Evolutionary conservation across 2,113 vertebrate species (phyloP), one percentile per base, ranked within the genome.

Genomic region (Oreochromis tanganicae): DNA sequence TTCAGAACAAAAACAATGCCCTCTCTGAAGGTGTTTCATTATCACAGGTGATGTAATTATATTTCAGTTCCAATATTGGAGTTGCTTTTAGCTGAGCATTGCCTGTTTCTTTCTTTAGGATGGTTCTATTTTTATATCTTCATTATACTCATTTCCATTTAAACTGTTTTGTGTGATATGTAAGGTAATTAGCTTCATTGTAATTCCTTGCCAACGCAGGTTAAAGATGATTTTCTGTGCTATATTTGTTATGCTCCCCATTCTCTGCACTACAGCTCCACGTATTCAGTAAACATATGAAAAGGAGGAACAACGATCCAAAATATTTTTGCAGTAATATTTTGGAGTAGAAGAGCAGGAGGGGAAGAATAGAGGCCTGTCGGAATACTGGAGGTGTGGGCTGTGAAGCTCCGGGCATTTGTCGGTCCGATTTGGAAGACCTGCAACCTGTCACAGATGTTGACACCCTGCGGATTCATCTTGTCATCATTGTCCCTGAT

Each of bases 401-500:
- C 12, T 79, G 34, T 46, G n/a, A 85, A 86, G 71, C 66, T 57
- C 14, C 38, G 81, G 80, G 82, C 80, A 46, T 57, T 71, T 57
- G 68, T 75, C 56, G 2, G 87, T 84, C 61, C 56, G 36, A 88
- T 46, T 11, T 27, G 10, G 11, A 57, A 27, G 85, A 91, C 85
- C 90, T 82, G 55, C 87, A 82, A 88, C 87, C 87, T 85, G 87
- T 87, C 89, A 59, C 54, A 81, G 61, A 88, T 88, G 80, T 52
- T 84, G 87, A 85, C 93, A 38, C n/a, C 83, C 80, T 36, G 50
- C 9, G 4, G 80, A 87, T 63, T 75, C 84, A 84, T 86, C 84
- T 80, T 73, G 82, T 88, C 89, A 87, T 68, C 82, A 55, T 56
- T 32, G 84, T 32, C 52, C 1, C 50, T 2, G 32, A 81, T 81